Percentiles rank a stretch among this genome's conserved stretches.
Evolutionary conservation across 2,888 invertebrate genomes (phyloP).

Genomic region (Melanophora roralis): DNA sequence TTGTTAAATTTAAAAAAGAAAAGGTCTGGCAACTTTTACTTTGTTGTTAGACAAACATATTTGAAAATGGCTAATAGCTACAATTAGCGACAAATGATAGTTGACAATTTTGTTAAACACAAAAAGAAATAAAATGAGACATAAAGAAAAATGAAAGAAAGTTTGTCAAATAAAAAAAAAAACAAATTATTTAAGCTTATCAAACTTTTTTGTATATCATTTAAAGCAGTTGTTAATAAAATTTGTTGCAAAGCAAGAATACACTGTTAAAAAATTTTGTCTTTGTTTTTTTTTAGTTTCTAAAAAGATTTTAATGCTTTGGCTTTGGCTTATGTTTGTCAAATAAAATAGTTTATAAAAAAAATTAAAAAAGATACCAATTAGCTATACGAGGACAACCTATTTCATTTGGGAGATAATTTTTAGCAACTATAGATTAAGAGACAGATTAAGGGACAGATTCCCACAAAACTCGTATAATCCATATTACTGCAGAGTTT

Average conservation of each 20-base stretch:
- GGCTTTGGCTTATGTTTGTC: no score
- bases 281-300: background rate
- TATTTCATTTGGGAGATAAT: no score
- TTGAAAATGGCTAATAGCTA: constrained; percentile 59
- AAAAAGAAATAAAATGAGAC: constrained; percentile 8
- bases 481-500: no score
- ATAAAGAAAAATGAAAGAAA: background rate
- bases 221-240: constrained; percentile 3
- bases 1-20: no score
- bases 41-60: constrained; percentile 21
- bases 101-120: constrained; percentile 59
- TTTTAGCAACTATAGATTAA: no score
- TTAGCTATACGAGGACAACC: no score
- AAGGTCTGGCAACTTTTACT: background rate
- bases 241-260: constrained; percentile 5
- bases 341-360: no score
- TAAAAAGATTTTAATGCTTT: background rate
- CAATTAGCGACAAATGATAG: constrained; percentile 64
- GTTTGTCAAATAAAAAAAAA: background rate
- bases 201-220: constrained; percentile 23
- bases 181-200: constrained; percentile 31
- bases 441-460: no score
- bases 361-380: no score
- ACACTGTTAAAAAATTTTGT: constrained; percentile 12
- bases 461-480: no score